Evolutionary conservation across 2,797 vertebrate species (phyloP).

Genomic region (Peromyscus aztecus): DNA sequence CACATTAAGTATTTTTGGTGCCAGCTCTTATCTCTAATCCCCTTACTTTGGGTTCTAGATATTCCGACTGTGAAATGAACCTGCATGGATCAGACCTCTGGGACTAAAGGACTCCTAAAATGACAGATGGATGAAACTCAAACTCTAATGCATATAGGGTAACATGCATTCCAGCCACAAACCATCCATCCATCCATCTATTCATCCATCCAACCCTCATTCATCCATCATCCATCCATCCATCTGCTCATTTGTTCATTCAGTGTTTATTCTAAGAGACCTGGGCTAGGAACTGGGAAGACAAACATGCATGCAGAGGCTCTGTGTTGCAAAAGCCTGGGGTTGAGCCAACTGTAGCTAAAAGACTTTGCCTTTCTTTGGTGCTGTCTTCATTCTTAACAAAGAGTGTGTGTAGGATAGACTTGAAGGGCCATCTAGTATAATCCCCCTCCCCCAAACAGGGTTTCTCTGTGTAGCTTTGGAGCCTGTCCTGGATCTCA

Average conservation of each 20-base stretch:
- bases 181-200: neutral
- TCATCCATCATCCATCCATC: neutral
- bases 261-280: neutral
- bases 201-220: no score
- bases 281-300: neutral
- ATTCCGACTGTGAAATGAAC: neutral
- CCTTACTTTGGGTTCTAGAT: neutral
- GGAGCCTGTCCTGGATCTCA: no score
- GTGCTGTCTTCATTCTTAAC: neutral
- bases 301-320: rapidly evolving
- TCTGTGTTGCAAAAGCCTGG: neutral
- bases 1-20: neutral
- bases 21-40: neutral
- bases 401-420: neutral
- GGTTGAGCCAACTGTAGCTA: neutral
- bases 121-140: neutral
- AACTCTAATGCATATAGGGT: neutral
- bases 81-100: neutral
- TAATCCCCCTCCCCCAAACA: no score
- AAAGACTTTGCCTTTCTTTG: neutral
- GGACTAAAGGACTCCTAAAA: neutral
- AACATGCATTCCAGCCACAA: neutral
- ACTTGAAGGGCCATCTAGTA: neutral
- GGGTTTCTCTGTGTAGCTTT: no score
- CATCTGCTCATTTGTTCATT: neutral